These are phyloP conservation scores for Laticauda colubrina DNA, from an alignment of 2,113 vertebrate species.

Conservation along the genomic window DNA sequence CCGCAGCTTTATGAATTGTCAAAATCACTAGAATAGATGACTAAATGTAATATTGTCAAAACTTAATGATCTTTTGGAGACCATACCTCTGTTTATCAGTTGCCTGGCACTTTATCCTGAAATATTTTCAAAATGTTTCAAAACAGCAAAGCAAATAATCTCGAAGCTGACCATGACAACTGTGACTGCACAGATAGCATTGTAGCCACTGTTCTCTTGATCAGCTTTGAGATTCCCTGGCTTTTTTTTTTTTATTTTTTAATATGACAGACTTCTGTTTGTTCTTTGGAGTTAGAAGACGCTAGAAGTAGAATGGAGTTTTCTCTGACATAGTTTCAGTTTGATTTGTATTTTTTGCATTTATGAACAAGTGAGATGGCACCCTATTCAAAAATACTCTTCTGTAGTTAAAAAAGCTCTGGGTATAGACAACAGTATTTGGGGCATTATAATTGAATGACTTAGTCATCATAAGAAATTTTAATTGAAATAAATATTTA, in stretches of 20 bases:
- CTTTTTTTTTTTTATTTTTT: not conserved
- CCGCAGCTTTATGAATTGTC: not conserved
- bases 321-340: not conserved
- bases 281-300: not conserved
- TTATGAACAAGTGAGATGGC: not conserved
- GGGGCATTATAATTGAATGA: not conserved
- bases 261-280: not conserved
- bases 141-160: not conserved
- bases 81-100: not conserved
- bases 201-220: not conserved
- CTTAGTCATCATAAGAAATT: slow-evolving; percentile 5
- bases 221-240: not conserved
- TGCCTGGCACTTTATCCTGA: not conserved
- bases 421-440: not conserved
- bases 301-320: not conserved
- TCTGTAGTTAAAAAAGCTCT: not conserved
- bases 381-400: not conserved
- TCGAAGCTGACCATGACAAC: not conserved
- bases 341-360: not conserved
- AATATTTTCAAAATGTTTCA: not conserved
- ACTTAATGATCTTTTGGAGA: not conserved
- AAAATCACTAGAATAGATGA: not conserved
- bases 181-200: not conserved
- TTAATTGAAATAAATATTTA: not conserved
- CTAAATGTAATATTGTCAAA: not conserved